Base-by-base conservation (phyloP, 2,113 vertebrate species). In the Ibidorhyncha struthersii region DNA sequence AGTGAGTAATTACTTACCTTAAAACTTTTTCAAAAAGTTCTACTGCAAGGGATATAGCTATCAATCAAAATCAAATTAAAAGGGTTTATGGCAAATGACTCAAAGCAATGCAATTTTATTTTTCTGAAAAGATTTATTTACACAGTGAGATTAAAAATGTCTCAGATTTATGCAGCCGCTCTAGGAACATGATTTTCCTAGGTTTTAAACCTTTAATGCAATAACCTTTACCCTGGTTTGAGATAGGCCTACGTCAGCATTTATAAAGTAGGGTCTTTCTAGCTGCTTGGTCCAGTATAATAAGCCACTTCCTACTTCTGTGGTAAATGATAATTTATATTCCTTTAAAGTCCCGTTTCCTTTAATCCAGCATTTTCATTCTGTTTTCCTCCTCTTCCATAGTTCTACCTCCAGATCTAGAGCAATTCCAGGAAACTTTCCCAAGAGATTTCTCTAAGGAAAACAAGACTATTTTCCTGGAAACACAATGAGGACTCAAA, bases 101-200 rank as follows among this genome's bases (percentile, higher is more conserved):
- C 82, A 96, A 94, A 95, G 82, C 63, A 71, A 89, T 79, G 86
- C 63, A 59, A 78, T 82, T 82, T 81, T 90, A 72, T 90, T 95
- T 92, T 92, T 91, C 89, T 55, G 72, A 89, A 76, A 69, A 95
- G 52, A 92, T 96, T 93, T 97, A 90, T 97, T 97, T 94, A 97
- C 88, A 86, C 18, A 72, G 87, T 14, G 70, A 94, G 85, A 96
- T 92, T 91, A 92, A 91, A 88, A 95, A 56, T 36, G 27, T 89
- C 65, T 86, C 63, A 72, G 90, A 92, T 95, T 93, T 94, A 97
- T 86, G 81, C 43, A 67, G 22, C 34, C 47, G 45, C 67, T 83
- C 62, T 21, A 70, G 38, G 65, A 95, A 90, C 38, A 71, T 59
- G 82, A 83, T 86, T 97, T 93, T 93, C 27, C 26, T 52, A 74